Evolutionary conservation across 2,113 vertebrate genomes (phyloP), one percentile per base, ranked within the genome.

Genomic region (Nannobrachium achirus): DNA sequence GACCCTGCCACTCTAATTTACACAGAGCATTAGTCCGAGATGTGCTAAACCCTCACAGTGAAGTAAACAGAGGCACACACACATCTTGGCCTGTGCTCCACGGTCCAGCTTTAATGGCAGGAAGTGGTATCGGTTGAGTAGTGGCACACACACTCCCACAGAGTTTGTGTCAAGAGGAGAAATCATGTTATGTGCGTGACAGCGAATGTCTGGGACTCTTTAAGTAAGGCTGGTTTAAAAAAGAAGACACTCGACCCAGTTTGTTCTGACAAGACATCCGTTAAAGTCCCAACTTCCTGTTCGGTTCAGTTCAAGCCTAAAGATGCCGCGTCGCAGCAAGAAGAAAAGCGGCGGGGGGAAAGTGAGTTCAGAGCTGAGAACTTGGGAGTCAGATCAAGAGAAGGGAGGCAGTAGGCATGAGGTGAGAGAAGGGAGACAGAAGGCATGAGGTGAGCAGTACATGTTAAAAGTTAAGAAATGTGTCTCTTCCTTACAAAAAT

Each of bases 221-320:
- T 16, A 16, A 18, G 40, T n/a, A 39, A 44, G 45, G 59, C 59
- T 48, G 45, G 44, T 38, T 19, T 63, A 66, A 68, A 66, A 68
- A 58, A 61, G 74, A 69, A 81, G 38, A 64, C 77, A 82, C 79
- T 82, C 81, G 70, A 63, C 33, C 77, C 74, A 49, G 66, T 77
- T 80, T 76, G 72, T 78, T 65, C 68, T 78, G 85, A 84, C 75
- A 79, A 69, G 78, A 81, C 49, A 64, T 73, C 82, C 79, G 78
- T 53, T 38, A 63, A 60, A 73, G 73, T 69, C 80, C 50, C 63
- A 14, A 46, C 44, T 46, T 67, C 84, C 79, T 73, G 79, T 87
- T 77, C 74, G 10, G 60, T 64, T 77, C 74, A 11, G 60, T 64
- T 55, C 56, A 19, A 78, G 67, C 75, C 73, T 72, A 73, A 76